Evolutionary conservation across 2,797 vertebrate genomes (phyloP), one percentile per base, ranked within the genome.

Genomic region (Malurus splendens): DNA sequence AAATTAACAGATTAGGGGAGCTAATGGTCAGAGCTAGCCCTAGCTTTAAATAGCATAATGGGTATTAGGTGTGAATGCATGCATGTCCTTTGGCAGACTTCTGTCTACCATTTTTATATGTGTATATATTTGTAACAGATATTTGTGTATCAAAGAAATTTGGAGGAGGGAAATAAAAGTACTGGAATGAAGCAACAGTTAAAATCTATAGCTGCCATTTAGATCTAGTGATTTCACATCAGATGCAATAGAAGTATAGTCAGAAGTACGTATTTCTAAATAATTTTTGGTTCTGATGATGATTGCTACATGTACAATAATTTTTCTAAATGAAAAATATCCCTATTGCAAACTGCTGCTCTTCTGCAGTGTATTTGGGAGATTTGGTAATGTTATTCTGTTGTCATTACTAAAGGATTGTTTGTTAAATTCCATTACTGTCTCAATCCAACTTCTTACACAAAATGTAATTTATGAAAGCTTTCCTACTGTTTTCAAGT

Each of bases 301-400:
- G 57, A 33, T 41, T 81, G 23, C 44, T 75, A 0, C 48, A n/a
- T 33, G 17, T 82, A 28, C 42, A 38, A 22, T 71, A 32, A n/a
- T 87, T 86, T 84, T 80, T 45, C 45, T 71, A 42, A 42, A 48
- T 61, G 18, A 67, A 68, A 60, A 84, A 85, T 39, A 47, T 61
- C 8, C 18, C 10, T 65, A 0, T 36, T 86, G 62, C 32, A 65
- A 61, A 45, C 22, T 82, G 38, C 32, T 93, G 51, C 19, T 77
- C 5, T 55, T 8, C 44, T 27, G 5, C 15, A 33, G 25, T 73
- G 14, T 65, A 6, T 67, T 28, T 73, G 55, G 39, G 39, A 77
- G 36, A 32, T n/a, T 55, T 7, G 5, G 12, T 56, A 41, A 47
- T 33, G 5, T 27, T 28, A 14, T 76, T 48, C 33, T 83, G 19